Evolutionary conservation across 2,113 vertebrate species (phyloP), one percentile per base, ranked within the genome.

Genomic region (Oncorhynchus keta): DNA sequence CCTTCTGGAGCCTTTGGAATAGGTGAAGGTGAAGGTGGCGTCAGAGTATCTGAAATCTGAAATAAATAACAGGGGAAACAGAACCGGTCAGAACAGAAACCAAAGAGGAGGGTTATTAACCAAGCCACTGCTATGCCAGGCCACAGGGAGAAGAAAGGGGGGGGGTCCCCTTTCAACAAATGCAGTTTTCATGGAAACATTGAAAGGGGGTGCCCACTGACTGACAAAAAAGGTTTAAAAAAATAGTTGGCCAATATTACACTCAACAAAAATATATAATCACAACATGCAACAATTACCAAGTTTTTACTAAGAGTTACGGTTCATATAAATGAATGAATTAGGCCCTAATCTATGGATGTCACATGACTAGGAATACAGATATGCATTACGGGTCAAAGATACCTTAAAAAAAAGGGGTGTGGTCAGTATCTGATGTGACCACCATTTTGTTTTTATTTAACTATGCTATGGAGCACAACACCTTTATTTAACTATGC

Each of bases 11-110:
- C 95, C 95, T 87, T 95, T 95, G 12, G 87, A 83, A 81, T 95
- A 96, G 81, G 95, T 95, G 89, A 96, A 97, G 76, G 96, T 95
- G 87, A 96, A 97, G 74, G 95, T 96, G 91, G 95, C 94, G 91
- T 96, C 96, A 22, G 94, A 92, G 84, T 94, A 96, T 90, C 94
- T 93, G 92, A 96, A 97, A 95, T 97, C 96, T 96, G 90, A 87
- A 94, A 92, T 12, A 71, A 90, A 68, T 5, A 55, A 30, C 28
- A 66, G 4, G 57, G 5, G 45, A 75, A 71, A 76, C 68, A 20
- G 30, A 51, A 73, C 24, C 9, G 8, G 64, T 59, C 49, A 76
- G 62, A 5, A 13, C 65, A 72, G 51, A 68, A 66, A 35, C n/a
- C 48, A 35, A 35, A 32, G 45, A 20, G 59, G 51, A 35, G 4